These are phyloP conservation scores for Philereme transversata DNA, from an alignment of 2,888 invertebrate genomes.

Conservation along the genomic window DNA sequence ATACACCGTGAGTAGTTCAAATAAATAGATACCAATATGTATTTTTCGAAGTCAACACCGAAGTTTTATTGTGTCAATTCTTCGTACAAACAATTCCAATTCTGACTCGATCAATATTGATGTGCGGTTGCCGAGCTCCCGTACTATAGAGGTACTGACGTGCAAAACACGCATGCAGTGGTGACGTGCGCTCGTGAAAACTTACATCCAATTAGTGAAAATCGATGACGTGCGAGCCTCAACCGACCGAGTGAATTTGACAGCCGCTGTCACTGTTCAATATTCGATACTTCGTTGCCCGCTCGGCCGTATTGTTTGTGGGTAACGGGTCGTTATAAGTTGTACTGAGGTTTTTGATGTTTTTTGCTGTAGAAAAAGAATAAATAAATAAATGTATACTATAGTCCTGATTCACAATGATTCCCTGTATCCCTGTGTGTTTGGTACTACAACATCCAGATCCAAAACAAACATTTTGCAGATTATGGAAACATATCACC, in stretches of 20 bases:
- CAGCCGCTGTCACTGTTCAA: slow-evolving; percentile 57
- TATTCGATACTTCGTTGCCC: slow-evolving; percentile 20
- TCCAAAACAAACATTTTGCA: too few relatives aligned
- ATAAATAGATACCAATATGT: slow-evolving; percentile 2
- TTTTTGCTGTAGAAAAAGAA: not conserved
- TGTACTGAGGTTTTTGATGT: not conserved
- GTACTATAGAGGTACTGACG: slow-evolving; percentile 32
- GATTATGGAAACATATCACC: too few relatives aligned
- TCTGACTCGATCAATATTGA: slow-evolving; percentile 25
- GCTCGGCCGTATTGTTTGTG: slow-evolving; percentile 16
- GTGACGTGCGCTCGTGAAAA: slow-evolving; percentile 63
- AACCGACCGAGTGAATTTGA: slow-evolving; percentile 64
- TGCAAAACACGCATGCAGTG: slow-evolving; percentile 42
- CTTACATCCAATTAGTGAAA: slow-evolving; percentile 76
- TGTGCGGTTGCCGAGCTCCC: slow-evolving; percentile 22
- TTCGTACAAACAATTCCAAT: slow-evolving; percentile 22
- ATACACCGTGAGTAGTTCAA: not conserved
- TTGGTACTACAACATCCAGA: too few relatives aligned
- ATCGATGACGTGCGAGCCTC: slow-evolving; percentile 68
- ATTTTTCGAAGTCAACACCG: slow-evolving; percentile 5
- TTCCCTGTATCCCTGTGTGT: too few relatives aligned
- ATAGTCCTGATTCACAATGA: too few relatives aligned
- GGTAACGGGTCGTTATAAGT: slow-evolving; percentile 8
- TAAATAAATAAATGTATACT: too few relatives aligned
- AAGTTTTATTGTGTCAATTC: slow-evolving; percentile 21